Evolutionary conservation across 2,888 invertebrate species (phyloP).

Genomic region (Drosophila multiciliata): DNA sequence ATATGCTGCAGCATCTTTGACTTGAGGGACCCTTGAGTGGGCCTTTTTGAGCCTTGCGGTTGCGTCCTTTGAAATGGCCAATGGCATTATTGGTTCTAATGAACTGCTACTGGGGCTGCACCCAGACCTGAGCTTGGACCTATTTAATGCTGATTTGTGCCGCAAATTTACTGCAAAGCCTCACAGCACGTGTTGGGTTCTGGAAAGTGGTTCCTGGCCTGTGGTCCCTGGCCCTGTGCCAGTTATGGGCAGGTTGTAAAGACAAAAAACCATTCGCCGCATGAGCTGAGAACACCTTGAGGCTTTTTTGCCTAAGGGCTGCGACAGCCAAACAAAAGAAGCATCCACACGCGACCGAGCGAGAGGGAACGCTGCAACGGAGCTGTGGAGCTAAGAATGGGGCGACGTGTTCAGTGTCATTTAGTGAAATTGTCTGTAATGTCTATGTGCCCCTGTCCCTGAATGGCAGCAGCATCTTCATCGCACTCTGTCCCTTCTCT

Average conservation of each 20-base stretch:
- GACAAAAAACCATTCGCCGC: constrained; percentile 53
- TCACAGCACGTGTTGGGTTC: not conserved
- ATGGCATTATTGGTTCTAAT: constrained; percentile 59
- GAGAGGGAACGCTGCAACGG: constrained; percentile 7
- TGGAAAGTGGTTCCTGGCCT: constrained; percentile 2
- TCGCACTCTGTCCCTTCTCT: not conserved
- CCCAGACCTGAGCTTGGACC: constrained; percentile 4
- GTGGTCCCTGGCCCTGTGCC: constrained; percentile 61
- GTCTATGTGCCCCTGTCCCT: constrained; percentile 53
- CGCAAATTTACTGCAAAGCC: constrained; percentile 55
- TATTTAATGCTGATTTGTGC: constrained; percentile 73
- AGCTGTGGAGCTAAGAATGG: not conserved
- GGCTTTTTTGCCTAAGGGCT: constrained; percentile 49
- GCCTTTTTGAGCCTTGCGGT: constrained; percentile 39
- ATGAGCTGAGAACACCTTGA: constrained; percentile 71
- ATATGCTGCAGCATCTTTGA: constrained; percentile 19
- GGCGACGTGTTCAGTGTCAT: constrained; percentile 59
- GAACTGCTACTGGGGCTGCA: constrained; percentile 43
- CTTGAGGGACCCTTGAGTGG: constrained; percentile 17
- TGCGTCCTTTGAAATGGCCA: constrained; percentile 46
- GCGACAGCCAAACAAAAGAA: constrained; percentile 57
- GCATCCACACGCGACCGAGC: constrained; percentile 40
- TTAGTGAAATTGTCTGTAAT: constrained; percentile 71
- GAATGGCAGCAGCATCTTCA: constrained; percentile 41
- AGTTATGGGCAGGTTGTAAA: constrained; percentile 36